Evolutionary conservation across 2,113 vertebrate genomes (phyloP).

Genomic region (Chaenocephalus aceratus): DNA sequence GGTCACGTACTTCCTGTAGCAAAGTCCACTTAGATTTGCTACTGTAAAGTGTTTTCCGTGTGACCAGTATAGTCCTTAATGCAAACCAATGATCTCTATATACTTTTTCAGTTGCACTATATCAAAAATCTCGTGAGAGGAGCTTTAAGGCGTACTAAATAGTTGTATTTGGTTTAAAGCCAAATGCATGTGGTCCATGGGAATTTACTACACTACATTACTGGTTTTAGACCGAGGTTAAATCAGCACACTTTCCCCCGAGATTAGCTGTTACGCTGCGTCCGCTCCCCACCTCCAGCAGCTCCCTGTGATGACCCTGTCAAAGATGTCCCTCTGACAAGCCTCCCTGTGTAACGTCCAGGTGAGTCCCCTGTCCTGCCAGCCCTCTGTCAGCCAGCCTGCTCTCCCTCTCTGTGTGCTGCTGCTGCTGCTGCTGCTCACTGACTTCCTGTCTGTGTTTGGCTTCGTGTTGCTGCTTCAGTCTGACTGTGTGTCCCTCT

Average conservation of each 20-base stretch:
- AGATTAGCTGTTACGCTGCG: slow-evolving; percentile 77
- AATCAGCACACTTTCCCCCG: slow-evolving; percentile 59
- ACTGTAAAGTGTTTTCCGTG: slow-evolving; percentile 21
- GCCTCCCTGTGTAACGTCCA: slow-evolving; percentile 78
- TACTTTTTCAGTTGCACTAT: neutral
- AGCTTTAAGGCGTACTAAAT: slow-evolving; percentile 7
- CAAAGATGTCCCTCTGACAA: slow-evolving; percentile 82
- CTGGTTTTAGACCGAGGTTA: slow-evolving; percentile 53
- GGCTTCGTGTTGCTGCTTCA: slow-evolving; percentile 68
- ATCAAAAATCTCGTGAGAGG: neutral
- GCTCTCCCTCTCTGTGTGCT: slow-evolving; percentile 68
- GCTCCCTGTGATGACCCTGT: slow-evolving; percentile 77
- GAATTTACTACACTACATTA: slow-evolving; percentile 44
- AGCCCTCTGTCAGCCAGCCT: slow-evolving; percentile 64
- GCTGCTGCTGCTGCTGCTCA: slow-evolving; percentile 46
- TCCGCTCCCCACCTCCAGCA: slow-evolving; percentile 75
- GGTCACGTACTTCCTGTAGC: slow-evolving; percentile 31
- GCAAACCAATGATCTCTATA: neutral
- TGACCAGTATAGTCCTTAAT: slow-evolving; percentile 20
- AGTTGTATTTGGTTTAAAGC: slow-evolving; percentile 46
- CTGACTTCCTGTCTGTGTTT: slow-evolving; percentile 68
- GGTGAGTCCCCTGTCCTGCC: slow-evolving; percentile 81
- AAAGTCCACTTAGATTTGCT: slow-evolving; percentile 38
- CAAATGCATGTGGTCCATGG: slow-evolving; percentile 39
- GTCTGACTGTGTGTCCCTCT: slow-evolving; percentile 63